Base-by-base conservation (phyloP, 2,113 vertebrate species). In the Ellobius talpinus region DNA sequence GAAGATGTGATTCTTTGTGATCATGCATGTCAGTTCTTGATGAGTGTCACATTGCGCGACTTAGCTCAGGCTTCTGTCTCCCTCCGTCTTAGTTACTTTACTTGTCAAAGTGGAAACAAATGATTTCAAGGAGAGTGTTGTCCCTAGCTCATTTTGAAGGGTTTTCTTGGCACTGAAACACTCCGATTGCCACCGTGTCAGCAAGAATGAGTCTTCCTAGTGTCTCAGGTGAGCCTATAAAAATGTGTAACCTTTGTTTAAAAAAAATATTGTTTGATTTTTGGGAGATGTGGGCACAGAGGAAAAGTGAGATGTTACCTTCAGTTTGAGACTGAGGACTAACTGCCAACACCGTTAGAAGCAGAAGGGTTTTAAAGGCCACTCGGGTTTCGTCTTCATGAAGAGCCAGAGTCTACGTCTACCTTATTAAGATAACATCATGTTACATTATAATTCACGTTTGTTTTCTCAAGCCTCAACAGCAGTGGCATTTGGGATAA, bases 31-130 rank as follows among this genome's bases (percentile, higher is more conserved):
- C 19, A 14, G 6, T 47, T 90, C 33, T 11, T 66, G n/a, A 52
- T 29, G 29, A 2, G 42, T 61, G 24, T 36, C 89, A 39, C 74
- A 63, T 79, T n/a, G 12, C 45, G 47, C 89, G 79, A 78, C 87
- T 70, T 90, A 84, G 33, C 58, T 86, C 58, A 66, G 81, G 10
- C 78, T 31, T 88, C 61, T 81, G 45, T 36, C 45, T 79, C 87
- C 63, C 47, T n/a, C 79, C 42, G 29, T 66, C 33, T 90, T 4
- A 26, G 19, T 63, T 82, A 84, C 42, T 94, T 97, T 31, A 66
- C 19, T 63, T 94, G 3, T 95, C 42, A 93, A 90, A 90, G 65
- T 39, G n/a, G 33, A 77, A 52, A 91, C 61, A 19, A 85, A 89
- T 68, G 1, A 19, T 92, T 92, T 92, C 47, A 90, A 89, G 7